These are phyloP conservation scores for Cryptoleucopteryx plumbea DNA, from an alignment of 2,113 vertebrate genomes.

Conservation along the genomic window DNA sequence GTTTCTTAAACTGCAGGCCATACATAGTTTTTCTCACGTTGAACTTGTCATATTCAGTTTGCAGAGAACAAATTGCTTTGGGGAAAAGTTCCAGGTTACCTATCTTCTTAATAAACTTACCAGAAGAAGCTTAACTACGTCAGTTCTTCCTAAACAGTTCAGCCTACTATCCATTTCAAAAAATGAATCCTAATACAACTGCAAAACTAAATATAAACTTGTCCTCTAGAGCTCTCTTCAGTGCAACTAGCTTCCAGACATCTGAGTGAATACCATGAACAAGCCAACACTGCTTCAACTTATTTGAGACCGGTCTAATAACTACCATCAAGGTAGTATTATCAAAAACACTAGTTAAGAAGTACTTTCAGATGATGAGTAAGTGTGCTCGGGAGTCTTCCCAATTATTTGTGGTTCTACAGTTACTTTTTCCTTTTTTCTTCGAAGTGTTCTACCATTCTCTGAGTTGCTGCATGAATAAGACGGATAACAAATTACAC, in stretches of 20 bases:
- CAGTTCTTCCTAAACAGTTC: neutral
- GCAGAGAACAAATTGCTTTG: neutral
- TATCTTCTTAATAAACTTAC: neutral
- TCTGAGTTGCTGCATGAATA: neutral
- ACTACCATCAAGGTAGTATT: neutral
- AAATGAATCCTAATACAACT: neutral
- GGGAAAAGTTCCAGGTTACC: neutral
- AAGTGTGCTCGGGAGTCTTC: neutral
- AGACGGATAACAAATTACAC: neutral
- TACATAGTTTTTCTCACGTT: fast-evolving
- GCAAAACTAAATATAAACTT: neutral
- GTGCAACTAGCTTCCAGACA: neutral
- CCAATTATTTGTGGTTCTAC: neutral
- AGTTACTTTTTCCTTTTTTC: neutral
- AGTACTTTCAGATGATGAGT: neutral
- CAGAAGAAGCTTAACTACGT: neutral
- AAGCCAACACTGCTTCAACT: neutral
- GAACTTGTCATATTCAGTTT: neutral
- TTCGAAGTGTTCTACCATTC: neutral
- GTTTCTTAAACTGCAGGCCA: neutral
- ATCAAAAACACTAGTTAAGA: neutral
- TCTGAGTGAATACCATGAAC: neutral
- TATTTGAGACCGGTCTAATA: neutral
- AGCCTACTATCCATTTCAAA: neutral
- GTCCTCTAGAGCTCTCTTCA: neutral